Base-by-base conservation (phyloP, 2,797 vertebrate genomes). In the Neoniphon sammara region DNA sequence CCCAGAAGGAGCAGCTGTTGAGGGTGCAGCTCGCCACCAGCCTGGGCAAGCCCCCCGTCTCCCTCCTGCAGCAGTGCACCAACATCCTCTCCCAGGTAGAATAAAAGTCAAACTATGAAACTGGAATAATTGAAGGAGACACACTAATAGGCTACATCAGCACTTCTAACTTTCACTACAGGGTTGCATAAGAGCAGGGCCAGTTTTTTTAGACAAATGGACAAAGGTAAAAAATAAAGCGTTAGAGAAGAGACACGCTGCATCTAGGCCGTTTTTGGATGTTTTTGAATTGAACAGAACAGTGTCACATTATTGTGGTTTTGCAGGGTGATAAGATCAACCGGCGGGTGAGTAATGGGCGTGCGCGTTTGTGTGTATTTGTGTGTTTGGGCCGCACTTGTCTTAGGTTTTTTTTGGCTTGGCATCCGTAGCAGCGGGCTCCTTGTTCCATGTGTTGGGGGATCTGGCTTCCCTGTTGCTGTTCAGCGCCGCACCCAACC, bases 301-400 rank as follows among this genome's bases (percentile, higher is more conserved):
- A 72, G 86, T 94, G 91, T 93, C 91, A 85, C 91, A 88, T 86
- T 96, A 87, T 96, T 99, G 89, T 98, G 94, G 95, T 97, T 98
- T 97, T 94, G 31, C 98, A 99, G 98, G 97, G 98, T 75, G 97
- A 99, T 99, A 99, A 99, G 95, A 97, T 99, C 96, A 80, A 91
- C 96, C 95, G 97, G 91, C 95, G 96, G 98, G 98, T 99, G 95
- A 96, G 98, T 97, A 97, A 67, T 58, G 75, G 66, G 91, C 87
- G 82, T 91, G 80, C 79, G 44, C 36, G 90, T 83, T 87, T 83
- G 5, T 87, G 89, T 90, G 88, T 86, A 66, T 87, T 55, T 94
- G 89, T 85, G 66, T 89, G 84, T 83, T 87, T 87, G 88, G 90
- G 90, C 31, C 49, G 73, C 86, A 86, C 83, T 31, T 89, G 64